phyloP scores from a whole-genome alignment of 2,797 vertebrate species.

The Craterocephalus amniculus region DNA sequence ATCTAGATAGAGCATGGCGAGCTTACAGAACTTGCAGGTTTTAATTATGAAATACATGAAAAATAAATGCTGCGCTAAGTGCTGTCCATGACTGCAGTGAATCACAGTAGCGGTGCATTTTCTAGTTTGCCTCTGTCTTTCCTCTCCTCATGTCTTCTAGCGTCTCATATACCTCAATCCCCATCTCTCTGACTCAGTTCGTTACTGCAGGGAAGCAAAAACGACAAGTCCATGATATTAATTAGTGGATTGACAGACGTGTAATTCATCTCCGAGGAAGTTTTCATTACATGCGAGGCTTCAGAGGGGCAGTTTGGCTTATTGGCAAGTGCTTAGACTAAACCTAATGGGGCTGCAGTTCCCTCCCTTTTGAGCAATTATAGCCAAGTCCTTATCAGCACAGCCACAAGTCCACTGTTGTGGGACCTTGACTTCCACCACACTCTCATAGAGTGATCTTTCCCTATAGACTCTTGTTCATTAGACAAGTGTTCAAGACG shows the following conservation, averaged over 20 bases:
- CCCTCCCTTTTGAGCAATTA: constrained; percentile 83
- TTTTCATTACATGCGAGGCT: constrained; percentile 84
- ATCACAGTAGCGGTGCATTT: constrained; percentile 50
- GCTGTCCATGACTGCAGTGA: constrained; percentile 74
- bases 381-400: constrained; percentile 80
- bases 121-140: constrained; percentile 60
- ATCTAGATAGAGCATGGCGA: constrained; percentile 76
- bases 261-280: constrained; percentile 82
- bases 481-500: constrained; percentile 75
- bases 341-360: constrained; percentile 79
- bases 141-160: constrained; percentile 64
- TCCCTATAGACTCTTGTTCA: constrained; percentile 78
- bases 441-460: constrained; percentile 71
- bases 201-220: constrained; percentile 63
- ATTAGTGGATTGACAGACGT: constrained; percentile 84
- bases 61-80: constrained; percentile 82
- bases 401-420: constrained; percentile 77
- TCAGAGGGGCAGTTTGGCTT: constrained; percentile 83
- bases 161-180: constrained; percentile 55
- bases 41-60: constrained; percentile 87
- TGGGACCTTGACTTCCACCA: constrained; percentile 75
- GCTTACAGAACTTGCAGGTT: constrained; percentile 77
- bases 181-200: constrained; percentile 54
- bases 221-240: constrained; percentile 79
- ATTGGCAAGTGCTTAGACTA: constrained; percentile 82